phyloP scores from a whole-genome alignment of 2,888 invertebrate genomes.

The Callinectes sapidus region DNA sequence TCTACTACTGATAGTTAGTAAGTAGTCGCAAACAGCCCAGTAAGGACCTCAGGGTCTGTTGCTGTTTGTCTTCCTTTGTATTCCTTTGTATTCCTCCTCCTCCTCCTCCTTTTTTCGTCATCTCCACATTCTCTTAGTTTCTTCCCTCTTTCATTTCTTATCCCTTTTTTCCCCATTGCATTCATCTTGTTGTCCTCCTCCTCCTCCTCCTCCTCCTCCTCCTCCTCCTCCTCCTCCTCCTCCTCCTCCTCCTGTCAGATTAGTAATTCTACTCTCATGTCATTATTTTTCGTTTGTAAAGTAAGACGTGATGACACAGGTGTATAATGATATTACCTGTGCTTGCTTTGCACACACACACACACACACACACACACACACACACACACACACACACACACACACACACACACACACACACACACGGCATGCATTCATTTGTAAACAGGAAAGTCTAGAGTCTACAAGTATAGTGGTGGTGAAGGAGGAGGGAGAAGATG shows the following conservation, averaged over 20 bases:
- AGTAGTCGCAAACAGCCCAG: no score
- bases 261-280: neutral
- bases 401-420: slow-evolving; percentile 19
- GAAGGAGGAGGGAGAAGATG: neutral
- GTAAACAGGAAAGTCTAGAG: neutral
- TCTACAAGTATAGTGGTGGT: neutral
- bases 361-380: slow-evolving; percentile 32
- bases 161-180: neutral
- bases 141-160: no score
- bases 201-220: neutral
- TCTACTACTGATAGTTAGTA: no score
- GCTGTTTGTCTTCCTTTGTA: no score
- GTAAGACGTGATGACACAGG: neutral
- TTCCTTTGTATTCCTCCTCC: no score
- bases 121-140: no score
- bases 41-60: no score
- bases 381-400: slow-evolving; percentile 24
- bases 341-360: neutral
- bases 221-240: neutral
- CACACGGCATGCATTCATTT: slow-evolving; percentile 8
- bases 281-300: neutral
- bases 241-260: neutral
- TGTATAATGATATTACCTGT: neutral
- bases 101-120: no score
- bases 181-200: neutral